Base-by-base conservation (phyloP, 2,888 invertebrate genomes). In the Andrena dorsata region DNA sequence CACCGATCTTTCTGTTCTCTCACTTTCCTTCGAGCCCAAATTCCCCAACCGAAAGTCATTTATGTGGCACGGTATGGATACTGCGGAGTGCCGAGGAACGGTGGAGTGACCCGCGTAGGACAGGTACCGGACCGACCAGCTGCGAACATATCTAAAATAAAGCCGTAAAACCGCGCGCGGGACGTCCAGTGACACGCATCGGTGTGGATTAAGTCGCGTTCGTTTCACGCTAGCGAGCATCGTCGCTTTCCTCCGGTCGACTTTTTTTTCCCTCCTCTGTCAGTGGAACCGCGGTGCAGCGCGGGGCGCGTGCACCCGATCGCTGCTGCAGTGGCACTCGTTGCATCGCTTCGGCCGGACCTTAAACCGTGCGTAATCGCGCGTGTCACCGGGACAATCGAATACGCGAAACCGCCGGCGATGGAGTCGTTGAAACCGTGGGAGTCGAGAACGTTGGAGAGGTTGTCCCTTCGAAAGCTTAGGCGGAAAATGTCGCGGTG, bases 381-480 rank as follows among this genome's bases (percentile, higher is more conserved):
- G 49, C 51, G 35, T 49, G 51, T 60, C 68, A 30, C 30, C 41
- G 28, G 63, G 20, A 35, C 51, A 8, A 23, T 23, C 56, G 56
- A 63, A 4, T 23, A 35, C 20, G 61, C 32, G 32, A 16, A 23
- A 30, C 23, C n/a, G 20, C 26, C 53, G 60, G 66, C 35, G 28
- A 87, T 88, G 88, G 84, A 87, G 30, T 61, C 84, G 51, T 64
- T 84, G 51, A 91, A 91, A 65, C 83, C 83, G 56, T 91, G 91
- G 91, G 91, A 91, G 79, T 82, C 83, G 60, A 88, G 91, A 63
- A 89, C 89, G 8, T 47, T 91, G 73, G 88, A 87, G 77, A 87
- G 90, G 23, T 83, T 89, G 49, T 85, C 86, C 7, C 53, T 76
- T 41, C 86, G 90, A 4, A 87, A 86, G 30, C 84, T 82, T 26